These are phyloP conservation scores for Tauraco hartlaubi DNA, from an alignment of 2,797 vertebrate genomes.

Conservation along the genomic window DNA sequence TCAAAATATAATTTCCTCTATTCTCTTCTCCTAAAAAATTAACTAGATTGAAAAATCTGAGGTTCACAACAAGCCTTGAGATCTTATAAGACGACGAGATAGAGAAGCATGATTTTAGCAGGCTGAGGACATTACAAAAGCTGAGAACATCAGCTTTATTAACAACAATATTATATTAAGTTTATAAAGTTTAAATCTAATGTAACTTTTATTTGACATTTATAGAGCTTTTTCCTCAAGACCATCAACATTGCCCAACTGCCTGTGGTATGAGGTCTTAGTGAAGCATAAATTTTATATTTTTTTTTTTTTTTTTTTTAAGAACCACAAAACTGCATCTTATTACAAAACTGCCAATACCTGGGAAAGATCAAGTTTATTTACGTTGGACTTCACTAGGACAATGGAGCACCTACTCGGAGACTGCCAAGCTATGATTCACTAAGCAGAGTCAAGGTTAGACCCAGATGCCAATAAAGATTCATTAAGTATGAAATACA, in stretches of 20 bases:
- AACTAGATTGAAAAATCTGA: neutral
- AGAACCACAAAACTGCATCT: neutral
- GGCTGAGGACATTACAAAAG: neutral
- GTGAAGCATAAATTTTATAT: neutral
- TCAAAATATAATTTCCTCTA: neutral
- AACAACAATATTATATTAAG: neutral
- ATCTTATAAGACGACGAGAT: neutral
- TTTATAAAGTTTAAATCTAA: neutral
- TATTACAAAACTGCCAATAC: neutral
- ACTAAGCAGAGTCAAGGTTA: slow-evolving; percentile 76
- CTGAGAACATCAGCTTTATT: neutral
- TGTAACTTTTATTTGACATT: neutral
- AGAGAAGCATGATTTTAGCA: neutral
- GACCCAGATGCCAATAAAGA: slow-evolving; percentile 76
- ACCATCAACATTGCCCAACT: neutral
- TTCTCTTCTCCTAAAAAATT: neutral
- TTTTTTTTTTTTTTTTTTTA: neutral
- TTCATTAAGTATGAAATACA: slow-evolving; percentile 79
- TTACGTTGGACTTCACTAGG: slow-evolving; percentile 5
- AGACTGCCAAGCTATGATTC: slow-evolving; percentile 67
- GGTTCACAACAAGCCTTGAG: neutral
- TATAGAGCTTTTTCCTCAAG: neutral
- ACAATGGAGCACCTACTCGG: neutral
- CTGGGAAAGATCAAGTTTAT: neutral
- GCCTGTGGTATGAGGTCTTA: neutral